Conservation (phyloP, 35 echinoderm and acorn worm genomes). For the Lytechinus pictus region DNA sequence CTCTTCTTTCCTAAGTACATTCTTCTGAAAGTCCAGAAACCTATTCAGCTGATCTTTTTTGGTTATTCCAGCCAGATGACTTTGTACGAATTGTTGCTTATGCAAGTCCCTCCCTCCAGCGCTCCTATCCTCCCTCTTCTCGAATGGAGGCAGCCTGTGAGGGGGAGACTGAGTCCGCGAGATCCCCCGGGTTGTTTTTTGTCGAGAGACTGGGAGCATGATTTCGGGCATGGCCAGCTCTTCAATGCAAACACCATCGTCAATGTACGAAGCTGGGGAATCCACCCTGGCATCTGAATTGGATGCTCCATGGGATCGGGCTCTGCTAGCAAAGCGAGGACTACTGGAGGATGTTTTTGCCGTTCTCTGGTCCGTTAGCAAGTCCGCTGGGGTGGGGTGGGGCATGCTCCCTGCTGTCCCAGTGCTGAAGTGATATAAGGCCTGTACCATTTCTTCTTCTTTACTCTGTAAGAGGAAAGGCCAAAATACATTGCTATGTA, state of each 20-base stretch:
- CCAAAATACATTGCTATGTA: neutral
- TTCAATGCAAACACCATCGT: conserved; percentile 76
- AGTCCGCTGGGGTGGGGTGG: conserved; percentile 37
- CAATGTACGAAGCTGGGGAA: conserved; percentile 71
- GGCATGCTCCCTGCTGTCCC: conserved; percentile 89
- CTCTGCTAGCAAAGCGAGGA: neutral
- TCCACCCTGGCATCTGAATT: conserved; percentile 55
- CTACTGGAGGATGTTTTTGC: neutral
- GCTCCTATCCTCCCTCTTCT: conserved; percentile 46
- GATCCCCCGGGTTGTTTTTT: conserved; percentile 44
- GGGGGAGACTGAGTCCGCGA: conserved; percentile 59
- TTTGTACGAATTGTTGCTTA: conserved; percentile 82
- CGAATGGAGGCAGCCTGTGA: conserved; percentile 44
- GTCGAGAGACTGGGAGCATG: conserved; percentile 66
- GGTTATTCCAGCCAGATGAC: conserved; percentile 86
- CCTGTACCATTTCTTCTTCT: conserved; percentile 67
- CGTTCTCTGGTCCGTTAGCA: neutral
- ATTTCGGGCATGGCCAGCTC: conserved; percentile 85
- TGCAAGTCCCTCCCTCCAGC: conserved; percentile 33
- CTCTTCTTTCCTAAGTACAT: conserved; percentile 80
- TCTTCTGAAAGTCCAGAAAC: conserved; percentile 85
- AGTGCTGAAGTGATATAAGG: conserved; percentile 92
- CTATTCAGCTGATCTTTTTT: conserved; percentile 91
- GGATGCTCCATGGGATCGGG: neutral
- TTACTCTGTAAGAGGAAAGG: conserved; percentile 20